Percentiles rank a stretch among this genome's conserved stretches.
Evolutionary conservation across 2,113 vertebrate species (phyloP).

Genomic region (Apteryx mantelli): DNA sequence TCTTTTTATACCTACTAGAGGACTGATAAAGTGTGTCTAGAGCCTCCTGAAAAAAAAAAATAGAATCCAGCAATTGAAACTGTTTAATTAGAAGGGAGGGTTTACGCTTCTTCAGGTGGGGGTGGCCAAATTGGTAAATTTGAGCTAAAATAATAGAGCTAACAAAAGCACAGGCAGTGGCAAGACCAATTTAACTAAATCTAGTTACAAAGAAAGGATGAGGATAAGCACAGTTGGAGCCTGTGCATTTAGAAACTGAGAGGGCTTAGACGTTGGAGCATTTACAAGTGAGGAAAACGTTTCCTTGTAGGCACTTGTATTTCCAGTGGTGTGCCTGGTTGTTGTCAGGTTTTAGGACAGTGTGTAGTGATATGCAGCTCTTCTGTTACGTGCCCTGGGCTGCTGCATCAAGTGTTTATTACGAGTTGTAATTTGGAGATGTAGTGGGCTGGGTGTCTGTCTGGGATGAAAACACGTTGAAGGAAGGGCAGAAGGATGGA

Average conservation of each 20-base stretch:
- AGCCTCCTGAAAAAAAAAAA: neutral
- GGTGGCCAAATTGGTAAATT: neutral
- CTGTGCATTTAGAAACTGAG: neutral
- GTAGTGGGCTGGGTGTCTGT: neutral
- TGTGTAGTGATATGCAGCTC: neutral
- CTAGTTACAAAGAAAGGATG: neutral
- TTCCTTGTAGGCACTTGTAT: neutral
- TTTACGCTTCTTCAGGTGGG: neutral
- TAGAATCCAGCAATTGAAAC: neutral
- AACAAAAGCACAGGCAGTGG: neutral
- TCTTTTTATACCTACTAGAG: neutral
- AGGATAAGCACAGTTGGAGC: neutral
- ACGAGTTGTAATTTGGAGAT: neutral
- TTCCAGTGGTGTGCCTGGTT: neutral
- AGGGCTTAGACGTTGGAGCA: neutral
- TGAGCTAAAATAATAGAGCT: neutral
- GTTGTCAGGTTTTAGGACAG: neutral
- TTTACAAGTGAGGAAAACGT: neutral
- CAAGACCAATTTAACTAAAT: neutral
- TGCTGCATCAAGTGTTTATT: neutral
- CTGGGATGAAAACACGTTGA: neutral
- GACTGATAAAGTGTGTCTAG: too few species aligned
- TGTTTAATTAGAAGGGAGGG: neutral
- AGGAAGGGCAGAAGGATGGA: neutral
- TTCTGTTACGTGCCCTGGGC: neutral